Conservation (phyloP, 2,888 invertebrate genomes). For the Platycheirus albimanus region DNA sequence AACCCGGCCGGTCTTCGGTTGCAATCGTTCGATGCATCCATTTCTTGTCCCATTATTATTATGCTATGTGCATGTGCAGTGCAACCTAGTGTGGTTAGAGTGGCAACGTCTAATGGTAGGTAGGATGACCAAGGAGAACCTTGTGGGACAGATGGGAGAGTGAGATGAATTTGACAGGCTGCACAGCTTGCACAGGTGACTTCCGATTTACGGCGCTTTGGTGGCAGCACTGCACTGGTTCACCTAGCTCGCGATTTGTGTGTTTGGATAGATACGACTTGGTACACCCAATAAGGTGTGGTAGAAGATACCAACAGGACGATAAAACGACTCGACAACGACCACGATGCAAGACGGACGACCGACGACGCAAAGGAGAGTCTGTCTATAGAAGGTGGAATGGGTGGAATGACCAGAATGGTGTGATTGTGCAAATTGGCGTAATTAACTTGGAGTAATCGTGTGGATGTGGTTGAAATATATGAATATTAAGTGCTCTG, state of each 20-base stretch:
- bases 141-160: conserved; percentile 56
- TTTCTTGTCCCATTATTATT: conserved; percentile 53
- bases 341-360: background rate
- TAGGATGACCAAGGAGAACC: background rate
- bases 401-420: conserved; percentile 59
- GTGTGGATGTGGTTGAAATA: conserved; percentile 65
- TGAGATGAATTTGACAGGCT: conserved; percentile 68
- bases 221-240: background rate
- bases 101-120: too few species aligned
- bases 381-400: conserved; percentile 8
- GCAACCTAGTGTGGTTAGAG: background rate
- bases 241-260: conserved; percentile 15
- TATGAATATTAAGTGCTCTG: conserved; percentile 55
- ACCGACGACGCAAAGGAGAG: background rate
- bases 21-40: conserved; percentile 53
- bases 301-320: conserved; percentile 45
- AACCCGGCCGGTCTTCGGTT: background rate
- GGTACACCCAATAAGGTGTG: conserved; percentile 48
- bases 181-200: conserved; percentile 67
- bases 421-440: conserved; percentile 72
- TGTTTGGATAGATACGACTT: conserved; percentile 13
- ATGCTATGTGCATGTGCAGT: conserved; percentile 13
- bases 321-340: conserved; percentile 9
- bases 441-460: conserved; percentile 66
- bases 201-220: conserved; percentile 51